Conservation (phyloP, 2,797 vertebrate species). For the Melanotaenia parkinsoni region DNA sequence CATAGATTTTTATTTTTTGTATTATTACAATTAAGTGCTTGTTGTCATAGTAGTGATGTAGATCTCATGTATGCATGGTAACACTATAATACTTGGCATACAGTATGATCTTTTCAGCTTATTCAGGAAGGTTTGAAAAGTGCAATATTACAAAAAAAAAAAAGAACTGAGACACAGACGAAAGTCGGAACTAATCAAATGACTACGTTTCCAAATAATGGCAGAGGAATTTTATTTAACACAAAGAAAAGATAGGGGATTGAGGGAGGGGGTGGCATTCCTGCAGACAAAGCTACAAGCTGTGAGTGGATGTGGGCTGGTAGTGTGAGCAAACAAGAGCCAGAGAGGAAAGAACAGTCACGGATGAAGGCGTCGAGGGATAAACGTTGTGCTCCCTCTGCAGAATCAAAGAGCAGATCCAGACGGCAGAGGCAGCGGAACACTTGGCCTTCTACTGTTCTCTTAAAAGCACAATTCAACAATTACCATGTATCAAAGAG, state of each 20-base stretch:
- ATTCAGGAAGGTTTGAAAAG: not conserved
- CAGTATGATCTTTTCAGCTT: not conserved
- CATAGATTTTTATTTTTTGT: not conserved
- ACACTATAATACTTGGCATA: not conserved
- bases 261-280: not conserved
- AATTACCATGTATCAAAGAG: constrained; percentile 72
- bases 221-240: not conserved
- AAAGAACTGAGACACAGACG: not conserved
- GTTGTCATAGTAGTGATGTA: not conserved
- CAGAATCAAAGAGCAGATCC: constrained; percentile 64
- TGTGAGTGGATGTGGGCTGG: constrained; percentile 16
- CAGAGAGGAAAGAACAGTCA: constrained; percentile 44
- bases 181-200: not conserved
- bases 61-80: not conserved
- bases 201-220: not conserved
- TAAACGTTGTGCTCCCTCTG: constrained; percentile 55
- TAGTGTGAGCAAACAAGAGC: not conserved
- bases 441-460: constrained; percentile 44
- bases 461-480: constrained; percentile 59
- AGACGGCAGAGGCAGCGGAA: constrained; percentile 61
- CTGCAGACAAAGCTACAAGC: not conserved
- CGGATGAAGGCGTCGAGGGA: constrained; percentile 58
- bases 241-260: not conserved
- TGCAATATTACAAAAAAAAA: not conserved
- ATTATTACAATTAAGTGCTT: not conserved